Conservation (phyloP, 1,140 invertebrate genomes). For the Papilio polytes region DNA sequence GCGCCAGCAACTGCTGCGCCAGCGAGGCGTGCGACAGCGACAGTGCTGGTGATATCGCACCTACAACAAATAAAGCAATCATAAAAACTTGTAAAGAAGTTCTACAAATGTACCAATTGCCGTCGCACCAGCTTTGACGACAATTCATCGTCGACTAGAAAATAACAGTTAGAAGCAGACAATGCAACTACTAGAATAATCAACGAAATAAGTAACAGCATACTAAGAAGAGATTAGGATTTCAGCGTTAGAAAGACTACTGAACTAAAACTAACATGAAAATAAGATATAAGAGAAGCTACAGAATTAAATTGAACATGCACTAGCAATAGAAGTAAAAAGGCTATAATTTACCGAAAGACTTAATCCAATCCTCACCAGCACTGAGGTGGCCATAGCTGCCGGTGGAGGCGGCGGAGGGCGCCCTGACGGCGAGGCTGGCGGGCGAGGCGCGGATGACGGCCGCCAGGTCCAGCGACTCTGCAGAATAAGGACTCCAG, state of each 20-base stretch:
- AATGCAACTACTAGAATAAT: not conserved
- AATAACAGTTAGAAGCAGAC: not conserved
- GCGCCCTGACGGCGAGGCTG: constrained; percentile 95
- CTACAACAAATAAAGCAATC: constrained; percentile 56
- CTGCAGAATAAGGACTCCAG: constrained; percentile 97
- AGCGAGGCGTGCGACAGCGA: constrained; percentile 82
- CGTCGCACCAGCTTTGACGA: not conserved
- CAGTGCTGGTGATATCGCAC: constrained; percentile 81
- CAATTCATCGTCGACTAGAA: not conserved
- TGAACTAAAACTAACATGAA: not conserved
- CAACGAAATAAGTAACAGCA: not conserved
- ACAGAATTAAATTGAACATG: not conserved
- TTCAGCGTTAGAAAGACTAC: not conserved
- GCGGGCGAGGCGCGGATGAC: constrained; percentile 98
- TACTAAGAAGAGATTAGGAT: not conserved
- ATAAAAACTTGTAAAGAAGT: constrained; percentile 2
- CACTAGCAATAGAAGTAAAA: constrained; percentile 13
- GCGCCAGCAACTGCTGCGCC: constrained; percentile 78
- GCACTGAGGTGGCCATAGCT: constrained; percentile 97
- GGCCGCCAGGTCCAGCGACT: constrained; percentile 96
- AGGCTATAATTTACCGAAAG: constrained; percentile 38
- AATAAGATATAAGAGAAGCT: not conserved
- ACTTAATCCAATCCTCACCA: constrained; percentile 81
- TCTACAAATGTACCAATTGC: not conserved
- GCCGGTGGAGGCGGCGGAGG: constrained; percentile 93